phyloP scores from a whole-genome alignment of 1,140 invertebrate genomes.

The Physella acuta region DNA sequence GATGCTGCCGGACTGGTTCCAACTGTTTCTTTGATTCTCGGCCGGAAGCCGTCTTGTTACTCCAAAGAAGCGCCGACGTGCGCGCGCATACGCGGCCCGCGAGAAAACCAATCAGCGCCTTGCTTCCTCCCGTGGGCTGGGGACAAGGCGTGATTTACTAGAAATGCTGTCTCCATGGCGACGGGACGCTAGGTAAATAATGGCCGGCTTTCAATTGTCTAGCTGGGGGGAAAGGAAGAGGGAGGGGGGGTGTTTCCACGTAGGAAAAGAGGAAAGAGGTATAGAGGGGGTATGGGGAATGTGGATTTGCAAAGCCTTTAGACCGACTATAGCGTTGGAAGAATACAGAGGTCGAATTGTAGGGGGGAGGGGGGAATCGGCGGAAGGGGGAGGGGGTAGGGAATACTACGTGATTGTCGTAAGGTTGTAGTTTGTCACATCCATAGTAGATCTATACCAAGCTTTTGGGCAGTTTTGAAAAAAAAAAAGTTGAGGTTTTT shows the following conservation, averaged over 20 bases:
- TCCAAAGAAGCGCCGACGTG: conserved; percentile 21
- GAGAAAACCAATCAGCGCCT: conserved; percentile 26
- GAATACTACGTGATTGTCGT: no score
- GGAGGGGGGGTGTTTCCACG: conserved; percentile 8
- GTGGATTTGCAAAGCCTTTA: conserved; percentile 10
- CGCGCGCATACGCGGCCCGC: conserved; percentile 16
- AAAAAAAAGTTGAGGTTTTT: no score
- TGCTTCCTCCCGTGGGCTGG: conserved; percentile 16
- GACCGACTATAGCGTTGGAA: conserved; percentile 5
- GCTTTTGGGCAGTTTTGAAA: no score
- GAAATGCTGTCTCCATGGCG: conserved; percentile 24
- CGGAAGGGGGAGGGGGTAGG: background rate
- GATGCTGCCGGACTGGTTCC: no score
- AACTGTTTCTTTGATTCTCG: conserved; percentile 19
- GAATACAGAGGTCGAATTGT: background rate
- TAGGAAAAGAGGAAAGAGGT: no score
- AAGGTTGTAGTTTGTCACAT: no score
- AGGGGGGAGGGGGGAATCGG: background rate
- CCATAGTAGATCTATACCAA: no score
- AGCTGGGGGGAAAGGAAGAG: background rate
- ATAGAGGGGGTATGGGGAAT: conserved; percentile 6
- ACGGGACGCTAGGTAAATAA: conserved; percentile 25
- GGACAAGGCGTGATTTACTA: conserved; percentile 27
- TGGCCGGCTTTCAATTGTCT: conserved; percentile 21
- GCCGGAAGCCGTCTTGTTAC: conserved; percentile 21